These are phyloP conservation scores for Platygyra sinensis DNA, from an alignment of 64 coral and sea anemone genomes.

Conservation along the genomic window DNA sequence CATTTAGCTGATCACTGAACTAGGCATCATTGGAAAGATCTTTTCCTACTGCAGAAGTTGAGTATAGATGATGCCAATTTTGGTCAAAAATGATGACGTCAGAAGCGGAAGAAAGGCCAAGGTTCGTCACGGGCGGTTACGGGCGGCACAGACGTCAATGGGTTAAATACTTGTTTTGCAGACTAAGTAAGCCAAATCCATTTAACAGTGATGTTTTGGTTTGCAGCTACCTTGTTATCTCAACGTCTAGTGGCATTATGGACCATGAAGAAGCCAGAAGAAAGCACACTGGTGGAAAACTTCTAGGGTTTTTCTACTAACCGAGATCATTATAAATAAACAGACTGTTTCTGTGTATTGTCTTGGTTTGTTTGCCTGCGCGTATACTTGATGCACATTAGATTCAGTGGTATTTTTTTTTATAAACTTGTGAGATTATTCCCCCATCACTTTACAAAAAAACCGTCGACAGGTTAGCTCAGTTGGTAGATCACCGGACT, in stretches of 20 bases:
- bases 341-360: conserved; percentile 5
- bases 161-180: not conserved
- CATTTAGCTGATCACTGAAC: no score
- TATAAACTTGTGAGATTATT: not conserved
- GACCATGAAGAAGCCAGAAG: conserved; percentile 99
- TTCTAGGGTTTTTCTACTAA: conserved; percentile 99
- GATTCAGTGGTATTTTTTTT: no score
- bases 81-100: no score
- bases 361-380: not conserved
- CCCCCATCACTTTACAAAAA: no score
- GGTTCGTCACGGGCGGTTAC: no score
- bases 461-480: no score
- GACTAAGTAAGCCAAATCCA: not conserved
- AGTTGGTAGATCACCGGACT: no score
- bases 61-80: no score
- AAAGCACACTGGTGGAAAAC: conserved; percentile 99
- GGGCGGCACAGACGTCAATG: no score
- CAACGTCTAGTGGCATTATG: conserved; percentile 99
- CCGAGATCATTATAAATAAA: conserved; percentile 27
- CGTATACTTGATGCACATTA: not conserved
- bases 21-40: no score
- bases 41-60: no score
- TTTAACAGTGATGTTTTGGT: not conserved
- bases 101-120: no score
- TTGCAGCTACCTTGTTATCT: conserved; percentile 88